Conservation (phyloP, 2,113 vertebrate species). For the Tyto alba region DNA sequence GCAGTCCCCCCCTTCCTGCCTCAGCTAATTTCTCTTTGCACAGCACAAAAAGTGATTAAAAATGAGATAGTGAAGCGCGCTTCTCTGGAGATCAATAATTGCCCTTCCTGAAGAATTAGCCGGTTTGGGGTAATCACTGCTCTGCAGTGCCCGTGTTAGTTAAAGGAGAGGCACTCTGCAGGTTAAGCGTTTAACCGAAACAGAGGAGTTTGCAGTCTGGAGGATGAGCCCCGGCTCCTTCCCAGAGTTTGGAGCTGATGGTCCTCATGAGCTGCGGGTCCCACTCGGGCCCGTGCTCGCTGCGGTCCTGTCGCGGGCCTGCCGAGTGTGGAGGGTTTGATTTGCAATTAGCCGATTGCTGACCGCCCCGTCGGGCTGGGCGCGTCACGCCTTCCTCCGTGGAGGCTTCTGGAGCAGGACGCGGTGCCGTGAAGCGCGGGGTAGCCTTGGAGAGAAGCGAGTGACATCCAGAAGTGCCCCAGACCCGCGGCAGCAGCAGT, state of each 20-base stretch:
- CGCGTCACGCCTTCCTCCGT: slow-evolving; percentile 55
- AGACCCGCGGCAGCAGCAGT: background rate
- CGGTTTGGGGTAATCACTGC: background rate
- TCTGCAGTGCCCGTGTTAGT: background rate
- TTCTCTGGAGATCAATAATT: background rate
- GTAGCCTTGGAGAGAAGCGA: background rate
- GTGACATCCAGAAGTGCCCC: background rate
- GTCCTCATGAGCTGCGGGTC: background rate
- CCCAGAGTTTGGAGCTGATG: background rate
- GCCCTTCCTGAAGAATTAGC: slow-evolving; percentile 16
- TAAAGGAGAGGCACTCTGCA: background rate
- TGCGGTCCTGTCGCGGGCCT: background rate
- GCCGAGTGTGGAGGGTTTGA: slow-evolving; percentile 35
- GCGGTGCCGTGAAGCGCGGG: background rate
- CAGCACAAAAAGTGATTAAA: slow-evolving; percentile 23
- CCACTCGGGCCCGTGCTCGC: accelerated
- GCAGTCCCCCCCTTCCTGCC: background rate
- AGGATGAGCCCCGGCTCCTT: background rate
- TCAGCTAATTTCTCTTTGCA: background rate
- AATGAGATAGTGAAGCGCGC: background rate
- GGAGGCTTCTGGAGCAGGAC: slow-evolving; percentile 16
- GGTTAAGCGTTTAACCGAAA: background rate
- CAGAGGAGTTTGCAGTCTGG: background rate
- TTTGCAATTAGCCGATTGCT: slow-evolving; percentile 67
- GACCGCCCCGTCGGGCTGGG: slow-evolving; percentile 67